Percentiles rank a stretch among this genome's conserved stretches.
Conservation (phyloP, 2,888 invertebrate genomes). For the Saturnia pavonia region DNA sequence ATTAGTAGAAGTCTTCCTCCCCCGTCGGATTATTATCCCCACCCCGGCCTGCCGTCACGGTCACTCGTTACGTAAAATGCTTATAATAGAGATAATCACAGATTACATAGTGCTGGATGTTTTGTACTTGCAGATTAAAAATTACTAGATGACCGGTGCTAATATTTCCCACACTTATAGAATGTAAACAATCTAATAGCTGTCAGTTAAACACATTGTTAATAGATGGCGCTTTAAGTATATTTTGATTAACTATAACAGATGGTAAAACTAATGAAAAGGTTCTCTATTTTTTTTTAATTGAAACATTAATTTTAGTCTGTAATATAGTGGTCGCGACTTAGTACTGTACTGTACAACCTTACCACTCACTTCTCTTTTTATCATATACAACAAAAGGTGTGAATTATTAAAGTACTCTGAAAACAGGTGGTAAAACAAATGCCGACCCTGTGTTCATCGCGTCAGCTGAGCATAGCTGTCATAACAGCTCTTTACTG, state of each 20-base stretch:
- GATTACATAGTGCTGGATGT: neutral
- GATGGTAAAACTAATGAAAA: too few relatives aligned
- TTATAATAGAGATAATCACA: slow-evolving; percentile 12
- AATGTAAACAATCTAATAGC: too few relatives aligned
- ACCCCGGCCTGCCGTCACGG: slow-evolving; percentile 1
- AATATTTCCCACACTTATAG: too few relatives aligned
- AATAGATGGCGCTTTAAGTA: too few relatives aligned
- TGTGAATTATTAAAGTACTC: neutral
- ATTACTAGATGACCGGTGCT: neutral
- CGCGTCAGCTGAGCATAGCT: slow-evolving; percentile 98
- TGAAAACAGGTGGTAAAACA: slow-evolving; percentile 91
- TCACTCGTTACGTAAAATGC: slow-evolving; percentile 16
- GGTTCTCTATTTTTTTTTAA: too few relatives aligned
- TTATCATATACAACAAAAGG: too few relatives aligned
- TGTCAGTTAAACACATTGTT: too few relatives aligned
- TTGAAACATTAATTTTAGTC: too few relatives aligned
- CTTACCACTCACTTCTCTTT: too few relatives aligned
- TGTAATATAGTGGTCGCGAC: too few relatives aligned
- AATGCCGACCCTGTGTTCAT: slow-evolving; percentile 94
- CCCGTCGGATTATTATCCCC: neutral
- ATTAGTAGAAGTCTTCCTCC: slow-evolving; percentile 17
- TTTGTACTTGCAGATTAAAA: neutral
- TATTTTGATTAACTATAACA: too few relatives aligned
- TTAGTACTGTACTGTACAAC: too few relatives aligned
- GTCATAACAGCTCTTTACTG: slow-evolving; percentile 98